phyloP scores from a whole-genome alignment of 1,140 invertebrate genomes.

The Palaemon carinicauda region DNA sequence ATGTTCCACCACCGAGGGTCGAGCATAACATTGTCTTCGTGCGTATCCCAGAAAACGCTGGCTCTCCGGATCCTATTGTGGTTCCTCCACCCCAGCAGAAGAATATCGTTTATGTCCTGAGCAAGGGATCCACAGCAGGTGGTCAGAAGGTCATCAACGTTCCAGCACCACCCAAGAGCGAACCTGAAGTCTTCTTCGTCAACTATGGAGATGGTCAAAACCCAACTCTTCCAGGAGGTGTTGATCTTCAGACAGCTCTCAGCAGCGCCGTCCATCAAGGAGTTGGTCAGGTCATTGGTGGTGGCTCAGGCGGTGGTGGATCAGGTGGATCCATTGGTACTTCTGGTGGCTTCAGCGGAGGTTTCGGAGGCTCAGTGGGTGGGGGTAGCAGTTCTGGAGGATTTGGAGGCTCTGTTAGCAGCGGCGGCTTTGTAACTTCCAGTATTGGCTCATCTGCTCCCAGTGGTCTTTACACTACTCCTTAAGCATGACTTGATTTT shows the following conservation, averaged over 20 bases:
- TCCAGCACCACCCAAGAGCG: constrained; percentile 18
- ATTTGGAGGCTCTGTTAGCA: no score
- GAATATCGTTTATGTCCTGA: constrained; percentile 56
- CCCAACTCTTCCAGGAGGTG: constrained; percentile 46
- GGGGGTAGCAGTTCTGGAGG: background rate
- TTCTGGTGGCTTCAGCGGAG: background rate
- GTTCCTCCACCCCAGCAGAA: constrained; percentile 56
- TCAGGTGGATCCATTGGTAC: no score
- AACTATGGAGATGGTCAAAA: constrained; percentile 47
- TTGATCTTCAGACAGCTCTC: constrained; percentile 46
- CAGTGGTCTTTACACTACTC: no score
- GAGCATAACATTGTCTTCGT: constrained; percentile 57
- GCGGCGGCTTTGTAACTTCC: no score
- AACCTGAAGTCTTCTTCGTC: constrained; percentile 53
- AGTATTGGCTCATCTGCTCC: no score
- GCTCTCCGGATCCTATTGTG: constrained; percentile 38
- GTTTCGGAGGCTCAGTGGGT: no score
- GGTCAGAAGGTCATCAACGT: constrained; percentile 49
- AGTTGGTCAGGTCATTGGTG: constrained; percentile 23
- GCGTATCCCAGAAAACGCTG: constrained; percentile 32
- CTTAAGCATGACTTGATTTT: no score
- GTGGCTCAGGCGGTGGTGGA: background rate
- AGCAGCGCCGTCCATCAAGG: constrained; percentile 10
- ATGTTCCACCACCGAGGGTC: constrained; percentile 37
- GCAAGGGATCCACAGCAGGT: constrained; percentile 34